phyloP scores from a whole-genome alignment of 2,888 invertebrate species.

The Imbricaverruca yamaguchii region DNA sequence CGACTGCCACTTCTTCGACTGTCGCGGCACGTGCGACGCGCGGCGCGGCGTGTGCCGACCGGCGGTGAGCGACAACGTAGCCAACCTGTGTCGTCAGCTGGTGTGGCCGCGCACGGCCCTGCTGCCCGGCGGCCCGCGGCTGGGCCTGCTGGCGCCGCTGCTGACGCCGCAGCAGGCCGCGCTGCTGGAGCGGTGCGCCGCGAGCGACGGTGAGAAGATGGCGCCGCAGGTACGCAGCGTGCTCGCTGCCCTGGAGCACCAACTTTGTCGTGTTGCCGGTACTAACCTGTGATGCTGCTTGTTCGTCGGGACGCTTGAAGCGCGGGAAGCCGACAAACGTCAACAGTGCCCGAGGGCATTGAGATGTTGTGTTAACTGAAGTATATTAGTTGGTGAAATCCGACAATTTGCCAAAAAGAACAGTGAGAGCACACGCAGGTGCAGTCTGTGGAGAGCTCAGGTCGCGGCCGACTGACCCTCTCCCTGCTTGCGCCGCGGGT shows the following conservation, averaged over 20 bases:
- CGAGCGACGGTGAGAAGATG: background rate
- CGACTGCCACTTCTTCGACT: slow-evolving; percentile 61
- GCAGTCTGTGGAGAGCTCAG: no score
- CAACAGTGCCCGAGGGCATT: no score
- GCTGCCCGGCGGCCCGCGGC: background rate
- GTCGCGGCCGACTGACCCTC: no score
- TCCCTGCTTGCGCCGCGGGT: no score
- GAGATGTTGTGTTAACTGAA: no score
- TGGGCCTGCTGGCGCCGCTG: background rate
- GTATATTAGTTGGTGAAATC: no score
- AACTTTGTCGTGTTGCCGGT: background rate
- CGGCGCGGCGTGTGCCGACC: background rate
- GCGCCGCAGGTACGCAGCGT: background rate
- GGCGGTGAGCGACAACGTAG: background rate
- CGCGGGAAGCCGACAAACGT: no score
- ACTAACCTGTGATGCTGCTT: no score
- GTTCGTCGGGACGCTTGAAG: no score
- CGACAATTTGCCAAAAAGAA: no score
- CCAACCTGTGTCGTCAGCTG: slow-evolving; percentile 3
- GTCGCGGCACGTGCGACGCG: slow-evolving; percentile 53
- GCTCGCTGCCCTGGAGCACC: background rate
- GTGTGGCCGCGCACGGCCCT: background rate
- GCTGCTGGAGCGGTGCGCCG: slow-evolving; percentile 9
- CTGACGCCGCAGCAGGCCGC: background rate
- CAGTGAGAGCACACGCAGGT: no score